Evolutionary conservation across 2,888 invertebrate genomes (phyloP).

Genomic region (Pseudoips prasinana): DNA sequence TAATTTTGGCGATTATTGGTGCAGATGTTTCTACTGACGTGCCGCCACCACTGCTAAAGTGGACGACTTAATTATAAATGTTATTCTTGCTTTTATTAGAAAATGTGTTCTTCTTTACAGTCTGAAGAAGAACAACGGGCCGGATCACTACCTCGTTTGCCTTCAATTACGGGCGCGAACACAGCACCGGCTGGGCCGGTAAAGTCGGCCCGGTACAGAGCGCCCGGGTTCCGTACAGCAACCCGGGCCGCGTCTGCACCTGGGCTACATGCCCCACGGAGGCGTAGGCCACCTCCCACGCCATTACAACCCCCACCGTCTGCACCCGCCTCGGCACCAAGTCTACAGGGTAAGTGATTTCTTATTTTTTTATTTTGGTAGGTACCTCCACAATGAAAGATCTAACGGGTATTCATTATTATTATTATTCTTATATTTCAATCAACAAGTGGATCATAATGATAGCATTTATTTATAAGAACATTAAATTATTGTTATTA

Average conservation of each 20-base stretch:
- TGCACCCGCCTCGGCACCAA: constrained; percentile 70
- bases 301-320: constrained; percentile 66
- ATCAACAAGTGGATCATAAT: too few species aligned
- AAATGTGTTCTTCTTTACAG: constrained; percentile 41
- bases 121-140: constrained; percentile 84
- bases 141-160: constrained; percentile 89
- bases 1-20: too few species aligned
- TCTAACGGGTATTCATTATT: too few species aligned
- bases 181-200: constrained; percentile 84
- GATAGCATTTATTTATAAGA: too few species aligned
- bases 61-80: too few species aligned
- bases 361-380: constrained; percentile 76
- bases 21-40: too few species aligned
- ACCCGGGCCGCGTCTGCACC: constrained; percentile 89
- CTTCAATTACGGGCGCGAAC: constrained; percentile 72
- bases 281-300: constrained; percentile 73
- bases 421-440: too few species aligned
- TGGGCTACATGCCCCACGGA: constrained; percentile 86
- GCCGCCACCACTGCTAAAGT: too few species aligned
- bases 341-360: constrained; percentile 83
- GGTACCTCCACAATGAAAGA: too few species aligned
- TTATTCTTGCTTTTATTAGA: too few species aligned
- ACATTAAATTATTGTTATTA: too few species aligned
- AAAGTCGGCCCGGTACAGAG: constrained; percentile 93
- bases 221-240: constrained; percentile 90